Evolutionary conservation across 2,113 vertebrate species (phyloP).

Genomic region (Apus apus): DNA sequence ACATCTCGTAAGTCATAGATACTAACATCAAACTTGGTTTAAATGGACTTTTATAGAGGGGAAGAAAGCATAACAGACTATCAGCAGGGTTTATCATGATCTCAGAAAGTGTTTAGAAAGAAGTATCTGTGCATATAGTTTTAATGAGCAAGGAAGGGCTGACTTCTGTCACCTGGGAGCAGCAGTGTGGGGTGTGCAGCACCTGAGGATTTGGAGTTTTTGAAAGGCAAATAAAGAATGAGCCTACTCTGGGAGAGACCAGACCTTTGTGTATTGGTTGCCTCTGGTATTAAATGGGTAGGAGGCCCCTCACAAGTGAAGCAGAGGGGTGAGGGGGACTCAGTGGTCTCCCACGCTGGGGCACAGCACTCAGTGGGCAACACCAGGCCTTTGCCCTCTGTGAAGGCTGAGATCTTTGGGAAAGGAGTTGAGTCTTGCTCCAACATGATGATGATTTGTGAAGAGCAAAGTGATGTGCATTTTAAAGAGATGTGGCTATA

Average conservation of each 20-base stretch:
- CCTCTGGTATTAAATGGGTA: accelerated
- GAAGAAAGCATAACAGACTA: neutral
- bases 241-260: neutral
- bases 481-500: neutral
- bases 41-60: neutral
- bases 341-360: neutral
- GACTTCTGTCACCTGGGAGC: neutral
- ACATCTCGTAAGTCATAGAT: neutral
- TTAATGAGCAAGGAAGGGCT: neutral
- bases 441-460: neutral
- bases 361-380: neutral
- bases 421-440: neutral
- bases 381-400: neutral
- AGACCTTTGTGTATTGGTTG: accelerated
- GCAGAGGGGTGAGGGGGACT: neutral
- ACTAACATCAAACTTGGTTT: neutral
- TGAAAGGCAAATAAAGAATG: neutral
- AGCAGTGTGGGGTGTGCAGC: neutral
- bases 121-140: neutral
- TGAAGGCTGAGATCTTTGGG: neutral
- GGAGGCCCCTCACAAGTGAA: neutral
- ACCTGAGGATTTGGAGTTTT: neutral
- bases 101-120: neutral
- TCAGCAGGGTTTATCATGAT: neutral
- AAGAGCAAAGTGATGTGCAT: neutral